Evolutionary conservation across 2,888 invertebrate species (phyloP), one percentile per base, ranked within the genome.

Genomic region (Helicoverpa assulta): DNA sequence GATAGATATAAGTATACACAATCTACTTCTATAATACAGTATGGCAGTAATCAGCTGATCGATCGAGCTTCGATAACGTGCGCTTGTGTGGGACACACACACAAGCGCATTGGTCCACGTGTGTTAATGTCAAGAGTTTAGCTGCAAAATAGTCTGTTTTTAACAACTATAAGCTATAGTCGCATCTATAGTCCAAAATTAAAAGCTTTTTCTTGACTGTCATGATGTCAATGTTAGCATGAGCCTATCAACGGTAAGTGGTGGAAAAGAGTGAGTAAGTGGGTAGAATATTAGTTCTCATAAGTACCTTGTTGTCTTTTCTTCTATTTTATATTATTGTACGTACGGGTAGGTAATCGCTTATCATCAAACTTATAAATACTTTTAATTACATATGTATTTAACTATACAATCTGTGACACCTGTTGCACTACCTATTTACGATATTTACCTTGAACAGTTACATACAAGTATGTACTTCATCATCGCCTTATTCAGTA

Each of bases 21-120:
- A 14, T 56, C n/a, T 18, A 33, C 53, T 18, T 21, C 50, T 64
- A 18, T 57, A 60, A 52, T 14, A 33, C n/a, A 47, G 19, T 50
- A 33, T 33, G 37, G 43, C 16, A 5, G 56, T 75, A 77, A 77
- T 77, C 76, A 77, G 76, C 76, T 77, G 76, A 77, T 77, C 76
- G 76, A 80, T 77, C 47, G 68, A 18, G n/a, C 43, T 56, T 54
- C 47, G 76, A 70, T 80, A 75, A 26, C 21, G 26, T 40, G 51
- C 5, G 61, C 1, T 10, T 16, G 69, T 76, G 70, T 65, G 62
- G 1, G 65, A 57, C 70, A 16, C 60, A 37, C 54, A 26, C 60
- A 43, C 21, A 26, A 0, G 8, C 50, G 5, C 29, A n/a, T 2
- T 7, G 0, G 59, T 14, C 53, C 61, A 54, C 57, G 60, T 47